A percentile compares a stretch with the other conserved stretches of the same genome.
These are phyloP conservation scores for Malaclemys terrapin DNA, from an alignment of 2,113 vertebrate species.

Conservation along the genomic window DNA sequence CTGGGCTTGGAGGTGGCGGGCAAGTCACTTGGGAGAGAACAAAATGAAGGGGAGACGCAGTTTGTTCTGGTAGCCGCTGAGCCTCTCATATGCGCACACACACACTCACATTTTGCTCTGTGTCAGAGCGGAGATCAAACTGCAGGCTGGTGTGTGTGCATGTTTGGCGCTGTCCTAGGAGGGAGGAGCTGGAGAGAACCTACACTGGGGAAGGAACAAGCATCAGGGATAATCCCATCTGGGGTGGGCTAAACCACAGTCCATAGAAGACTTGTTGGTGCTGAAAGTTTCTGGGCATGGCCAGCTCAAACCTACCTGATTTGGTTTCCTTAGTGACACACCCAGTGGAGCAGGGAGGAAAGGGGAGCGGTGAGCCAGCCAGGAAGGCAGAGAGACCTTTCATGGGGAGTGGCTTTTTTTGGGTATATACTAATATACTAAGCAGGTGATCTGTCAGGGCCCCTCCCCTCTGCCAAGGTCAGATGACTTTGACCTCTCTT, in stretches of 20 bases:
- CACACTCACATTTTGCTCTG: too few relatives aligned
- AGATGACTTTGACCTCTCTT: background rate
- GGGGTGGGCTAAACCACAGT: background rate
- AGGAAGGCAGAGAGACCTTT: background rate
- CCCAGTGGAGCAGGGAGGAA: background rate
- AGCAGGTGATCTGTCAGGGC: background rate
- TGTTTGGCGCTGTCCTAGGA: background rate
- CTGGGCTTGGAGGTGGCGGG: too few relatives aligned
- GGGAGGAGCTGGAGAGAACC: too few relatives aligned
- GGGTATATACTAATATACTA: too few relatives aligned
- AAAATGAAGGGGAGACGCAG: background rate
- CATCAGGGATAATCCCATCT: background rate
- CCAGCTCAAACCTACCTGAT: background rate
- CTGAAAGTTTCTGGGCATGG: background rate
- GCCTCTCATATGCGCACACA: too few relatives aligned
- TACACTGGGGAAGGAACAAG: background rate
- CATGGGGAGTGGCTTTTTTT: background rate
- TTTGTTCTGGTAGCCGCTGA: background rate
- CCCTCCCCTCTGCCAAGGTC: background rate
- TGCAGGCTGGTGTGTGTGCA: too few relatives aligned
- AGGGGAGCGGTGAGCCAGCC: background rate
- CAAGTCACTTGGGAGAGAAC: too few relatives aligned
- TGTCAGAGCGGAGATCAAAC: background rate
- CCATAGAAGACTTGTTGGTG: background rate
- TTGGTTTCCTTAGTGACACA: background rate